Conservation (phyloP, 1,140 invertebrate genomes). For the Drosophila nannoptera region DNA sequence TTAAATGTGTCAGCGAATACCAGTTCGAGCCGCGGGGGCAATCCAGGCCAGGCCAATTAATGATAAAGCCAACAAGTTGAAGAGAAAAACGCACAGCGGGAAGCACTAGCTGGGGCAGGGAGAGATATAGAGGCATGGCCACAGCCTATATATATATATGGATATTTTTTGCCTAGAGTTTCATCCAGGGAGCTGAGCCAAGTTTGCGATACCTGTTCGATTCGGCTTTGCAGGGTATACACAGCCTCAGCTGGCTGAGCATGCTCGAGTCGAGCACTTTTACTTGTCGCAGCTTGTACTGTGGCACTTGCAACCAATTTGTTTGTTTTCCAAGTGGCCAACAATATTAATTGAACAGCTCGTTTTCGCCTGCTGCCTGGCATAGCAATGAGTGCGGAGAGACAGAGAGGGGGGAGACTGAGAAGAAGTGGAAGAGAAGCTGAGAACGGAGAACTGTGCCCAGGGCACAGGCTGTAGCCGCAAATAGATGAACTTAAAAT, state of each 20-base stretch:
- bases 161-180: too few species aligned
- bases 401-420: background rate
- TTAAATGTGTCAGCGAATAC: conserved; percentile 39
- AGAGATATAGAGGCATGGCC: background rate
- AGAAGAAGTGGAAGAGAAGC: conserved; percentile 1
- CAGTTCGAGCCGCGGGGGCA: background rate
- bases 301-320: conserved; percentile 34
- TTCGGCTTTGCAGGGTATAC: background rate
- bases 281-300: conserved; percentile 3
- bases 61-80: conserved; percentile 33
- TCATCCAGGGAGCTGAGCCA: too few species aligned
- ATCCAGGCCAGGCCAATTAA: conserved; percentile 31
- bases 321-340: conserved; percentile 44
- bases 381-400: conserved; percentile 32
- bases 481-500: conserved; percentile 76
- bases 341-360: conserved; percentile 52
- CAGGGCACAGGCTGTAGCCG: conserved; percentile 33
- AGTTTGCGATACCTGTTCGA: too few species aligned
- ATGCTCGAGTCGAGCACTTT: conserved; percentile 6
- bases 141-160: too few species aligned
- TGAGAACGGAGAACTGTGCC: background rate
- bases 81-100: conserved; percentile 25
- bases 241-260: background rate
- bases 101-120: background rate
- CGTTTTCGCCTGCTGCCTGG: conserved; percentile 29